Conservation (phyloP, 1,140 invertebrate genomes). For the Lutraria rhynchaena region DNA sequence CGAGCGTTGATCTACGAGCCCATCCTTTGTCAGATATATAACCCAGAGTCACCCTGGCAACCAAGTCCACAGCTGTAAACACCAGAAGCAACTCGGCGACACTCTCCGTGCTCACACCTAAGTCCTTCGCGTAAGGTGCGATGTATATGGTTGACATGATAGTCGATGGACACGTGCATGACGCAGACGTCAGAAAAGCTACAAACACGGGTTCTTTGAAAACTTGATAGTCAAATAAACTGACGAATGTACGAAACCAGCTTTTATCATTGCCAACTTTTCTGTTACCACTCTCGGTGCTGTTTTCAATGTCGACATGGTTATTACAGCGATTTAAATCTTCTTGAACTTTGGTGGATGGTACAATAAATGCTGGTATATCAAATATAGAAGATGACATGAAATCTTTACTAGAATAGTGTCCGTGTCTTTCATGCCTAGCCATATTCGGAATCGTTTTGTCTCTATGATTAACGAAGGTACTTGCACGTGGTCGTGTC, state of each 20-base stretch:
- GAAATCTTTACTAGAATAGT: neutral
- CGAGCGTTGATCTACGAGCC: conserved; percentile 6
- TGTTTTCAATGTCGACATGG: too few species aligned
- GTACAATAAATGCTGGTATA: neutral
- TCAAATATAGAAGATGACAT: neutral
- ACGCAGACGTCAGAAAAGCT: neutral
- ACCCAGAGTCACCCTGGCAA: neutral
- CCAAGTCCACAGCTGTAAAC: conserved; percentile 5
- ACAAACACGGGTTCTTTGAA: neutral
- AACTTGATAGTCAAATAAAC: neutral
- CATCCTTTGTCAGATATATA: conserved; percentile 18
- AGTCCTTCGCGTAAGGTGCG: conserved; percentile 25
- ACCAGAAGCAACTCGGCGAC: conserved; percentile 5
- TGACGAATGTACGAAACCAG: neutral
- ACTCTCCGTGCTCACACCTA: neutral
- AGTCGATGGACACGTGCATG: neutral
- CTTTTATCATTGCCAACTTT: neutral
- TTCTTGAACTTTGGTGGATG: neutral
- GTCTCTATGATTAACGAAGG: too few species aligned
- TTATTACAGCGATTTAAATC: neutral
- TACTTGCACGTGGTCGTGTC: too few species aligned
- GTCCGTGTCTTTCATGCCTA: neutral
- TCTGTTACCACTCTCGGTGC: neutral
- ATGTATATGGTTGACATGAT: neutral
- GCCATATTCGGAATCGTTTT: too few species aligned